Percentiles rank a stretch among this genome's conserved stretches.
Evolutionary conservation across 2,113 vertebrate species (phyloP).

Genomic region (Hystrix brachyura): DNA sequence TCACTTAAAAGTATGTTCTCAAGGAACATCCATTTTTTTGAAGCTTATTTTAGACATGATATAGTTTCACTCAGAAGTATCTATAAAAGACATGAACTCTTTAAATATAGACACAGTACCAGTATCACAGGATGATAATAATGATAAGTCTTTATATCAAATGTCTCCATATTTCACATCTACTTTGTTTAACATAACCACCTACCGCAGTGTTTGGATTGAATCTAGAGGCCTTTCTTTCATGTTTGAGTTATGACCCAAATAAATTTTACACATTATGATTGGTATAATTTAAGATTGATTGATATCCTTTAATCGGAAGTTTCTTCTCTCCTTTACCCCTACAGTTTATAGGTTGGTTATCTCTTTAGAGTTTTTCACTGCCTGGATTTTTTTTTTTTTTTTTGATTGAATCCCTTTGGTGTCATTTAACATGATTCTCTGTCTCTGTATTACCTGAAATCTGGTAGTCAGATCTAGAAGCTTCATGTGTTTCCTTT

Average conservation of each 20-base stretch:
- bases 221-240: neutral
- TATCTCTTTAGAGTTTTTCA: neutral
- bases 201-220: neutral
- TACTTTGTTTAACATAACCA: neutral
- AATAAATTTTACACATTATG: neutral
- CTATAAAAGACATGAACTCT: neutral
- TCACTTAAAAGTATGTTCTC: no score
- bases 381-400: neutral
- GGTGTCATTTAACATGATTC: neutral
- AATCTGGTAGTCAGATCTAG: neutral
- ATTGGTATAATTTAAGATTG: neutral
- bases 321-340: neutral
- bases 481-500: neutral
- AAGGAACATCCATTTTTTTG: neutral
- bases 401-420: neutral
- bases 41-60: slow-evolving; percentile 9
- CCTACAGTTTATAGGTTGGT: neutral
- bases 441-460: neutral
- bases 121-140: neutral
- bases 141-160: neutral
- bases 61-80: slow-evolving; percentile 37
- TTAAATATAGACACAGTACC: neutral
- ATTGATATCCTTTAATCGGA: neutral
- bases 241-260: slow-evolving; percentile 28
- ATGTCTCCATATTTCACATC: slow-evolving; percentile 41